These are phyloP conservation scores for Hippocampus comes DNA, from an alignment of 2,113 vertebrate genomes.

Conservation along the genomic window DNA sequence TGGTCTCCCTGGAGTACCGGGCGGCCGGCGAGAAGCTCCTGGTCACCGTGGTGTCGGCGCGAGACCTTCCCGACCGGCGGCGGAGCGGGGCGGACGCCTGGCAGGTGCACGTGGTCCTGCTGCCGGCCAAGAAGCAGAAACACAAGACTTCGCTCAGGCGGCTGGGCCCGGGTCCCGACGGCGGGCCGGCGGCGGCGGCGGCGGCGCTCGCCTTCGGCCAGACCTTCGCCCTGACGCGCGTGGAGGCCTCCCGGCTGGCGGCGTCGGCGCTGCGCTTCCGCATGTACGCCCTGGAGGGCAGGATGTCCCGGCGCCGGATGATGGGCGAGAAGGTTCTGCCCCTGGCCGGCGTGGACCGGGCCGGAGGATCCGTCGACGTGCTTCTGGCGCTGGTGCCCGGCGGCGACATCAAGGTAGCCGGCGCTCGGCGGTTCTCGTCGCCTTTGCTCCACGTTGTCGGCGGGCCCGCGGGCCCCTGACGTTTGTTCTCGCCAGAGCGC, in stretches of 20 bases:
- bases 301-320: conserved; percentile 84
- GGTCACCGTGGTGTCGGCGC: conserved; percentile 79
- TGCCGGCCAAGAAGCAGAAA: conserved; percentile 89
- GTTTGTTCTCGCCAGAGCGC: conserved; percentile 69
- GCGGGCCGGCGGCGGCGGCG: conserved; percentile 24
- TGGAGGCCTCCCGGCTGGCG: conserved; percentile 78
- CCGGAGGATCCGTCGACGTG: conserved; percentile 67
- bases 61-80: conserved; percentile 85
- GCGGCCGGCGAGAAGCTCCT: conserved; percentile 78
- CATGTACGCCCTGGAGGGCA: conserved; percentile 84
- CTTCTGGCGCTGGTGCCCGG: conserved; percentile 86
- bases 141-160: conserved; percentile 82
- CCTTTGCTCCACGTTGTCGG: neutral
- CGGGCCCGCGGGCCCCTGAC: neutral
- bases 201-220: conserved; percentile 81
- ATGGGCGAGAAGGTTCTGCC: conserved; percentile 89
- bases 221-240: conserved; percentile 81
- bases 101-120: conserved; percentile 88
- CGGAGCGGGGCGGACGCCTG: conserved; percentile 85
- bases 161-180: conserved; percentile 57
- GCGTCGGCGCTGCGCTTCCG: conserved; percentile 83
- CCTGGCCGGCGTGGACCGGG: conserved; percentile 72
- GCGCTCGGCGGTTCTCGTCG: neutral
- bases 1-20: conserved; percentile 80
- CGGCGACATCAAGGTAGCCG: conserved; percentile 81